A percentile compares a stretch with the other conserved stretches of the same genome.
Conservation (phyloP, 2,797 vertebrate genomes). For the Sorex maritimensis region DNA sequence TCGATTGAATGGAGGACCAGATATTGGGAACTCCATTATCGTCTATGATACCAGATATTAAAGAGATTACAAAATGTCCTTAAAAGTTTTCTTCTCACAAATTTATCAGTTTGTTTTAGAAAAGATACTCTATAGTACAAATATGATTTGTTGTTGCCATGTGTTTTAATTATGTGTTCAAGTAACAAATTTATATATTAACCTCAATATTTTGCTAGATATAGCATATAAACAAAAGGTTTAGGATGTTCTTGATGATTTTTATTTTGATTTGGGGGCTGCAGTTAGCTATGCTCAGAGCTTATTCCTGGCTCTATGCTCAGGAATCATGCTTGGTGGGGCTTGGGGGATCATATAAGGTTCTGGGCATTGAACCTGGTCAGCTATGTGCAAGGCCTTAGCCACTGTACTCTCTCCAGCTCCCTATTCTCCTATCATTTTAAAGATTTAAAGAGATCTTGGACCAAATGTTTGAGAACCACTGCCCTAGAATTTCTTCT, state of each 20-base stretch:
- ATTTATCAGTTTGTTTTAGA: constrained; percentile 18
- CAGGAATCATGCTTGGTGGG: no score
- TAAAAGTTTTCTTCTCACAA: background rate
- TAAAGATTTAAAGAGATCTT: background rate
- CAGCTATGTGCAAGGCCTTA: no score
- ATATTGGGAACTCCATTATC: background rate
- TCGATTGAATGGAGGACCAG: constrained; percentile 28
- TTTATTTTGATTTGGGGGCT: no score
- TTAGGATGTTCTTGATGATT: no score
- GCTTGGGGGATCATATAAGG: no score
- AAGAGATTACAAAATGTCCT: background rate
- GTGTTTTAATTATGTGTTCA: background rate
- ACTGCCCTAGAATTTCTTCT: background rate
- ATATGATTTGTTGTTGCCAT: background rate
- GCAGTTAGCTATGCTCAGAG: no score
- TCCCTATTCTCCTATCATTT: background rate
- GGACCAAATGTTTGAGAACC: constrained; percentile 40
- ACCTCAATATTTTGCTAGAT: background rate
- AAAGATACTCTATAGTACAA: background rate
- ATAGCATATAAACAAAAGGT: background rate
- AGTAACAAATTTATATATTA: background rate
- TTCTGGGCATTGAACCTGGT: no score
- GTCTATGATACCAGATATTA: background rate
- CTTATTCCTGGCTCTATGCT: no score
- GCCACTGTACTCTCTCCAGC: no score